Percentiles rank a stretch among this genome's conserved stretches.
Conservation (phyloP, 2,888 invertebrate species). For the Epinotia demarniana region DNA sequence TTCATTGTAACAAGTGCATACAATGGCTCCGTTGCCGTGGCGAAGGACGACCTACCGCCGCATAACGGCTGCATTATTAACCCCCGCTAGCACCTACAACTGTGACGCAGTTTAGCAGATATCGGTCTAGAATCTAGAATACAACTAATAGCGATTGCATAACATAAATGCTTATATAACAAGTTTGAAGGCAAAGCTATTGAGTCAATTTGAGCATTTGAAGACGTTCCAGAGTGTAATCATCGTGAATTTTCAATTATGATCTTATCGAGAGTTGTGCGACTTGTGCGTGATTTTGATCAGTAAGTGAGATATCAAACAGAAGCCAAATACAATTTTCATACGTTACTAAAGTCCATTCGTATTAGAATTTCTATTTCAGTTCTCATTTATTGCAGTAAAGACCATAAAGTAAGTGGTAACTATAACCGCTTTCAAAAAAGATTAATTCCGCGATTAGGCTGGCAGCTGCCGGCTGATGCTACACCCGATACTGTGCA, state of each 20-base stretch:
- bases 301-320: not conserved
- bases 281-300: slow-evolving; percentile 1
- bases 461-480: slow-evolving; percentile 32
- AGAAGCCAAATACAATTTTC: not conserved
- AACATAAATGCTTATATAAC: not conserved
- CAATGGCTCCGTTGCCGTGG: slow-evolving; percentile 78
- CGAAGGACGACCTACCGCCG: slow-evolving; percentile 78
- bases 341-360: not conserved
- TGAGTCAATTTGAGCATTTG: not conserved
- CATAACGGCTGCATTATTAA: slow-evolving; percentile 75
- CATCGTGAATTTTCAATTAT: slow-evolving; percentile 4
- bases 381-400: slow-evolving; percentile 3
- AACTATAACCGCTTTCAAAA: slow-evolving; percentile 23
- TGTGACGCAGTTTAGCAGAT: slow-evolving; percentile 58
- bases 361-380: not conserved
- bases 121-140: slow-evolving; percentile 25
- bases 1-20: slow-evolving; percentile 72
- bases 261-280: not conserved
- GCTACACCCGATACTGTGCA: slow-evolving; percentile 41
- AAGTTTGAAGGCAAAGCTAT: not conserved
- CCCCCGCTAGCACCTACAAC: slow-evolving; percentile 55
- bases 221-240: not conserved
- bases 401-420: slow-evolving; percentile 11
- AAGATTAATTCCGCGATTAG: slow-evolving; percentile 29
- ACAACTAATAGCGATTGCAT: not conserved